Evolutionary conservation across 2,888 invertebrate genomes (phyloP).

Genomic region (Himalopsyche anomala): DNA sequence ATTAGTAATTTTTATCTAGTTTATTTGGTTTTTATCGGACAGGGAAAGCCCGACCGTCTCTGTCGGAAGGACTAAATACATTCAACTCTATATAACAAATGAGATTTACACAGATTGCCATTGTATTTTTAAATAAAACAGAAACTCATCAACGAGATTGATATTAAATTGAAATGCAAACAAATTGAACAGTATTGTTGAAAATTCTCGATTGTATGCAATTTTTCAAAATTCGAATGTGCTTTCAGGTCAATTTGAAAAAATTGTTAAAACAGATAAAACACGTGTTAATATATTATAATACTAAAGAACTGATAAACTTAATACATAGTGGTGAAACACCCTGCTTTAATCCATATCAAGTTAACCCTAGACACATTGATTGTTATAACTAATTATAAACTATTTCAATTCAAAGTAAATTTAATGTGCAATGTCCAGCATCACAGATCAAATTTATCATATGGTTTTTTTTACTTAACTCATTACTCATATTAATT

Average conservation of each 20-base stretch:
- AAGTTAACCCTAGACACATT: conserved; percentile 65
- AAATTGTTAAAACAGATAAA: conserved; percentile 59
- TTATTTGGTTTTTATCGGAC: conserved; percentile 63
- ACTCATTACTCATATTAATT: conserved; percentile 62
- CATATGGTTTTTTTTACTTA: conserved; percentile 59
- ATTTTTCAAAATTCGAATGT: conserved; percentile 48
- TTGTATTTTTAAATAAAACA: conserved; percentile 49
- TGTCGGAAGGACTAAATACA: conserved; percentile 60
- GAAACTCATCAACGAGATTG: conserved; percentile 41
- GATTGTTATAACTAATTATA: conserved; percentile 64
- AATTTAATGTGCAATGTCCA: conserved; percentile 64
- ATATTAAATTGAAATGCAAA: conserved; percentile 43
- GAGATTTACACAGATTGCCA: conserved; percentile 55
- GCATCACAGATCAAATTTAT: conserved; percentile 63
- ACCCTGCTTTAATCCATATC: conserved; percentile 66
- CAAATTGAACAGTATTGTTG: conserved; percentile 33
- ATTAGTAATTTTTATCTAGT: conserved; percentile 65
- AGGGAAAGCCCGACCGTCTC: conserved; percentile 40
- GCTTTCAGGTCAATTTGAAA: conserved; percentile 57
- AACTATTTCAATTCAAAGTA: conserved; percentile 63
- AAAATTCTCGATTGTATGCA: conserved; percentile 29
- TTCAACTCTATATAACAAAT: conserved; percentile 55
- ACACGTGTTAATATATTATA: conserved; percentile 62
- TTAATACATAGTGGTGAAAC: conserved; percentile 64
- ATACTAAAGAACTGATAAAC: conserved; percentile 62